These are phyloP conservation scores for Drosophila picticornis DNA, from an alignment of 2,888 invertebrate species.

Conservation along the genomic window DNA sequence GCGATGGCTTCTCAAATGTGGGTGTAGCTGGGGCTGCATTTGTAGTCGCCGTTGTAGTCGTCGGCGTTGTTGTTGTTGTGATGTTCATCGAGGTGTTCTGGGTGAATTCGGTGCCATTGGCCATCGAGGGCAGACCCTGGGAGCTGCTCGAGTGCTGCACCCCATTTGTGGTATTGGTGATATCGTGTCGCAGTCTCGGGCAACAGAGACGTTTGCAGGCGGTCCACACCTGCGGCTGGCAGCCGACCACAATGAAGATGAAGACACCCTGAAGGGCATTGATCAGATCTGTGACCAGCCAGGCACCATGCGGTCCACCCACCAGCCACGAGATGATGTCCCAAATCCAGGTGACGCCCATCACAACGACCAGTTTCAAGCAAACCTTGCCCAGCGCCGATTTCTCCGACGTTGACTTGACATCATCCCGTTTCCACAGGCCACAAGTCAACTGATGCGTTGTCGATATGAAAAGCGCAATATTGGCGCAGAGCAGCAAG, in stretches of 20 bases:
- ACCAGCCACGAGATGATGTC: slow-evolving; percentile 94
- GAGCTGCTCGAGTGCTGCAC: slow-evolving; percentile 91
- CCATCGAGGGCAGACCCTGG: slow-evolving; percentile 93
- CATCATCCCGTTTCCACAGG: slow-evolving; percentile 94
- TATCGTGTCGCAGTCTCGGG: slow-evolving; percentile 86
- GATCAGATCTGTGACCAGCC: slow-evolving; percentile 94
- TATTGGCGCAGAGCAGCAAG: slow-evolving; percentile 91
- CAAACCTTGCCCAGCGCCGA: slow-evolving; percentile 93
- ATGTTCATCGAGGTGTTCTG: slow-evolving; percentile 79
- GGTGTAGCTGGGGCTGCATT: slow-evolving; percentile 34
- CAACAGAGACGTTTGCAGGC: slow-evolving; percentile 89
- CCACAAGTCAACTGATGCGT: slow-evolving; percentile 94
- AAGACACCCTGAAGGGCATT: slow-evolving; percentile 95
- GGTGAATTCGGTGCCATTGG: slow-evolving; percentile 79
- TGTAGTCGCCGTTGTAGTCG: slow-evolving; percentile 56
- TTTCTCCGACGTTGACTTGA: slow-evolving; percentile 93
- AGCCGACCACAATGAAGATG: slow-evolving; percentile 95
- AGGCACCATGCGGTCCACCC: slow-evolving; percentile 92
- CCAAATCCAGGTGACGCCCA: slow-evolving; percentile 92
- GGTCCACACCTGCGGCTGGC: slow-evolving; percentile 93
- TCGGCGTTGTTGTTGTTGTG: slow-evolving; percentile 53
- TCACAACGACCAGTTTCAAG: slow-evolving; percentile 93
- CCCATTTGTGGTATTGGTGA: slow-evolving; percentile 87
- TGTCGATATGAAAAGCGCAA: slow-evolving; percentile 92
- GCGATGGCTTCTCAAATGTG: slow-evolving; percentile 6